Conservation (phyloP, 2,113 vertebrate genomes). For the Globicephala melas region DNA sequence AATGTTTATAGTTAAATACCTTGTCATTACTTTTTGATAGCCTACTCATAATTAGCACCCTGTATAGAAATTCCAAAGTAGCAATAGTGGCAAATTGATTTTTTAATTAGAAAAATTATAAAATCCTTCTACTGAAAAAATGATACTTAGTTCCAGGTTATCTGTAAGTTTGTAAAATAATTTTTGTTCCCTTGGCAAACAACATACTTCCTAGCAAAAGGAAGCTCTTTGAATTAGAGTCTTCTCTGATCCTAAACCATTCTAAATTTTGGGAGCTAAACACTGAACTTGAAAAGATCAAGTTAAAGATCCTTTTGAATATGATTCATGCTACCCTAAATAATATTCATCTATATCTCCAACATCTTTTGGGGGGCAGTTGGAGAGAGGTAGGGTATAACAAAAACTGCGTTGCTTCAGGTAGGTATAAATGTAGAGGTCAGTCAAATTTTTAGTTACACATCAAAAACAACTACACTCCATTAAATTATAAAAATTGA, state of each 20-base stretch:
- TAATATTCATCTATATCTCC: constrained; percentile 68
- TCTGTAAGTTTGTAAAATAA: constrained; percentile 31
- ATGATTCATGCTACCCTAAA: constrained; percentile 49
- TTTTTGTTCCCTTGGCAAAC: constrained; percentile 23
- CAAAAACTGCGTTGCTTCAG: constrained; percentile 77
- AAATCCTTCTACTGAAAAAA: constrained; percentile 48
- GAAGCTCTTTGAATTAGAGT: constrained; percentile 27
- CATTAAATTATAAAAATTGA: constrained; percentile 36
- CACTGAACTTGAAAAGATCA: constrained; percentile 12
- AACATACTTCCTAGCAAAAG: not conserved
- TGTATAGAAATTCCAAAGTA: constrained; percentile 11
- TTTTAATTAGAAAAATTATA: constrained; percentile 51
- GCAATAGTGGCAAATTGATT: constrained; percentile 19
- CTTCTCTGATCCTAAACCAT: constrained; percentile 24
- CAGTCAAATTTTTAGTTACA: constrained; percentile 57
- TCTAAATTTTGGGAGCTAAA: constrained; percentile 44
- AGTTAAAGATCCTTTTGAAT: constrained; percentile 33
- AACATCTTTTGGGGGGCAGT: constrained; percentile 58
- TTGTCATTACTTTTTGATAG: constrained; percentile 42
- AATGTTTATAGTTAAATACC: constrained; percentile 44
- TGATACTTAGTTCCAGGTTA: constrained; percentile 45
- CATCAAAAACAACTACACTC: constrained; percentile 56
- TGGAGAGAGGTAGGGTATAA: constrained; percentile 67
- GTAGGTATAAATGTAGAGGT: constrained; percentile 76
- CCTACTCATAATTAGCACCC: constrained; percentile 1